A percentile compares a stretch with the other conserved stretches of the same genome.
Conservation (phyloP, 1,140 invertebrate genomes). For the Lordiphosa mommai region DNA sequence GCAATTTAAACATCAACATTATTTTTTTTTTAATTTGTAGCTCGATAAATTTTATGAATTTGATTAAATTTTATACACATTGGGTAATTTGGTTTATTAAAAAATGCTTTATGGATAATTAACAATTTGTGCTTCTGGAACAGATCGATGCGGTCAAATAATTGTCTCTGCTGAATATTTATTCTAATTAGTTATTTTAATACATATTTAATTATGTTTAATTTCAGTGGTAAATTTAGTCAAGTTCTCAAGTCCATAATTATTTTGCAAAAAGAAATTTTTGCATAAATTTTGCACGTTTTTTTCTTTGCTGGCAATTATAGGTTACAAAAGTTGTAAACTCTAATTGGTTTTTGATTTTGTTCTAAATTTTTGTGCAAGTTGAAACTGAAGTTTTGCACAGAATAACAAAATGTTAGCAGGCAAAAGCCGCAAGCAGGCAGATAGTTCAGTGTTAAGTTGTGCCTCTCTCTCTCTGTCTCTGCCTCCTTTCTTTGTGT, state of each 20-base stretch:
- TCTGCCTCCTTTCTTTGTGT: conserved; percentile 12
- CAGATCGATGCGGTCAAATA: conserved; percentile 48
- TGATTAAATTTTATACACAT: conserved; percentile 23
- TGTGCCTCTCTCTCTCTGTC: conserved; percentile 12
- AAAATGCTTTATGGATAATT: conserved; percentile 67
- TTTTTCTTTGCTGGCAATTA: conserved; percentile 26
- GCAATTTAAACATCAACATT: conserved; percentile 13
- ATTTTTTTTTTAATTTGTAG: conserved; percentile 2
- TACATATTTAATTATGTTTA: conserved; percentile 68
- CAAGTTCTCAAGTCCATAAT: conserved; percentile 44
- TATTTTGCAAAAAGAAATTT: conserved; percentile 30
- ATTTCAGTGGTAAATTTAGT: not conserved
- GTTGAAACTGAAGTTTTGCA: conserved; percentile 8
- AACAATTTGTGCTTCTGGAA: conserved; percentile 66
- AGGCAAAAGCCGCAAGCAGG: conserved; percentile 11
- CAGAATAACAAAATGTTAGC: conserved; percentile 66
- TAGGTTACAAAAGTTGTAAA: conserved; percentile 42
- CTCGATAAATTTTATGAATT: conserved; percentile 46
- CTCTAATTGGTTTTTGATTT: conserved; percentile 71
- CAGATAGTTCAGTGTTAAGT: conserved; percentile 51
- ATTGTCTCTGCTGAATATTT: conserved; percentile 39
- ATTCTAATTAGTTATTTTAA: conserved; percentile 67
- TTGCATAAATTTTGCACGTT: not conserved
- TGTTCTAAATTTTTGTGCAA: conserved; percentile 20
- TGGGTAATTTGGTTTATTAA: conserved; percentile 64